Percentiles rank a stretch among this genome's conserved stretches.
Conservation (phyloP, 2,797 vertebrate genomes). For the Pipistrellus pygmaeus region DNA sequence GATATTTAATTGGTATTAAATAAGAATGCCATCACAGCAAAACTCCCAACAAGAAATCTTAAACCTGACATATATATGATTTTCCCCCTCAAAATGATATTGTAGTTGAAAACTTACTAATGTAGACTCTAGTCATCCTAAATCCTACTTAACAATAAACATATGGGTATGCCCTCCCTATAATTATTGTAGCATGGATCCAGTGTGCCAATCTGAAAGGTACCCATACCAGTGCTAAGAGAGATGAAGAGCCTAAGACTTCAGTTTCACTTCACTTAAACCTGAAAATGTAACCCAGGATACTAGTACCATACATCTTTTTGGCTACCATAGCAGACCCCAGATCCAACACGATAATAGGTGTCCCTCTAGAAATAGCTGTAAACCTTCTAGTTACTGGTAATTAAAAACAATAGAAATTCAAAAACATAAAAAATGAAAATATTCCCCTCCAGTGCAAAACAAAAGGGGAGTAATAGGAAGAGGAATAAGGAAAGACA, state of each 20-base stretch:
- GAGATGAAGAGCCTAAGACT: not conserved
- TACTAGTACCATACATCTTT: not conserved
- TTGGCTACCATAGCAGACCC: not conserved
- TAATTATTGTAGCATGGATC: not conserved
- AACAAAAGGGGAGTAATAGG: not conserved
- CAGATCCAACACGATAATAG: not conserved
- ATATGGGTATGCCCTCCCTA: not conserved
- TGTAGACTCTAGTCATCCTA: not conserved
- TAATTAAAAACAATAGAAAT: slow-evolving; percentile 3
- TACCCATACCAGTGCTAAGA: not conserved
- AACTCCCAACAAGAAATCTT: not conserved
- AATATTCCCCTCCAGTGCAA: not conserved
- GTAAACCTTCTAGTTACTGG: not conserved
- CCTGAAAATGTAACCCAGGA: not conserved
- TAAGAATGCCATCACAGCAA: not conserved
- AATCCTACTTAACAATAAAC: slow-evolving; percentile 21
- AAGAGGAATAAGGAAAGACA: not conserved
- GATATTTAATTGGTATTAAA: not conserved
- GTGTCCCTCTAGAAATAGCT: not conserved
- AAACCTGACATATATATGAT: not conserved
- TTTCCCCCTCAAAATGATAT: slow-evolving; percentile 43
- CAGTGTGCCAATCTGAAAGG: not conserved
- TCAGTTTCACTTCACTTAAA: not conserved
- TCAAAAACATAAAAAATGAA: slow-evolving; percentile 33
- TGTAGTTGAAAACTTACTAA: slow-evolving; percentile 41